phyloP scores from a whole-genome alignment of 2,888 invertebrate species.

The Coenonympha arcania region DNA sequence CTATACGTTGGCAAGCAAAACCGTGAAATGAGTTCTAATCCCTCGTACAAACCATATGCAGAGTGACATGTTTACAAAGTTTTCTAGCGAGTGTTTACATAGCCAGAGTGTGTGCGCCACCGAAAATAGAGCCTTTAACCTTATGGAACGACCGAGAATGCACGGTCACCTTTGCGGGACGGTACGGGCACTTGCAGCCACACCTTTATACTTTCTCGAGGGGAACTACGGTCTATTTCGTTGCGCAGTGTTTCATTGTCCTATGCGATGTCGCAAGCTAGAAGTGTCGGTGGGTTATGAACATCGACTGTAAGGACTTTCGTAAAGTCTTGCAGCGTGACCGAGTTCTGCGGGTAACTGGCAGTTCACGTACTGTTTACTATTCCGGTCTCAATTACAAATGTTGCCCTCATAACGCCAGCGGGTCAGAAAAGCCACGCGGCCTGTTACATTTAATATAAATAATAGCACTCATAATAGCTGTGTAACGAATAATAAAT shows the following conservation, averaged over 20 bases:
- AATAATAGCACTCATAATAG: constrained; percentile 1
- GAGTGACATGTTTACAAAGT: constrained; percentile 35
- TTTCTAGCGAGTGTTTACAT: no score
- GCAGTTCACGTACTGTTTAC: constrained; percentile 39
- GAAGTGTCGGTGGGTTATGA: constrained; percentile 24
- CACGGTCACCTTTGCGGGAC: constrained; percentile 17
- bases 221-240: constrained; percentile 10
- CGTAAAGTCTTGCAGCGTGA: constrained; percentile 33
- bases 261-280: constrained; percentile 27
- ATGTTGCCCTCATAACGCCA: constrained; percentile 20
- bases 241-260: constrained; percentile 24
- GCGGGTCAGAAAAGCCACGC: constrained; percentile 11
- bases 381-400: constrained; percentile 35
- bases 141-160: constrained; percentile 19
- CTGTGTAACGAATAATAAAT: constrained; percentile 2
- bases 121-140: constrained; percentile 30
- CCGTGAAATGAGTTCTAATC: constrained; percentile 21
- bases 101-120: constrained; percentile 29
- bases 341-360: constrained; percentile 36
- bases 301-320: constrained; percentile 27
- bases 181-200: constrained; percentile 12
- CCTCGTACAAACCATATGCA: constrained; percentile 9
- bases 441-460: background rate
- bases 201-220: constrained; percentile 16
- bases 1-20: constrained; percentile 17